Evolutionary conservation across 2,113 vertebrate species (phyloP).

Genomic region (Chaenogobius annularis): DNA sequence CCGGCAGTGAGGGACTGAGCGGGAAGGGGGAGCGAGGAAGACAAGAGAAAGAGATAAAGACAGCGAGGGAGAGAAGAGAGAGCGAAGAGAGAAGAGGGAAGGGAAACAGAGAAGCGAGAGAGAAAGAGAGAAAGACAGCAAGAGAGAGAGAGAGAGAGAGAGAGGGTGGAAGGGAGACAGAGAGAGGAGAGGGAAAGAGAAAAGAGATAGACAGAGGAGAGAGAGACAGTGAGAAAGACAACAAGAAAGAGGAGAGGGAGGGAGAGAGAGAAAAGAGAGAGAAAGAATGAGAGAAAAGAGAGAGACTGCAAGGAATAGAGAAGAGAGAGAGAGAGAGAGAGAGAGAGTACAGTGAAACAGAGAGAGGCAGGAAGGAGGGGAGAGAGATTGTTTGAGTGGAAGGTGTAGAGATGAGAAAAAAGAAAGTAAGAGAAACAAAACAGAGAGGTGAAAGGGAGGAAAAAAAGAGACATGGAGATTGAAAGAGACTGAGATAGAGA

Average conservation of each 20-base stretch:
- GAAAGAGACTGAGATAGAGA: no score
- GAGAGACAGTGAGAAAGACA: no score
- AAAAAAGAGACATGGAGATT: no score
- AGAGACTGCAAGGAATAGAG: constrained; percentile 16
- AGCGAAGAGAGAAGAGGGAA: no score
- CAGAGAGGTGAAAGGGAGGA: no score
- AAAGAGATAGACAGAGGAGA: no score
- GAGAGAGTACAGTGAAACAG: not conserved
- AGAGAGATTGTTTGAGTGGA: constrained; percentile 15
- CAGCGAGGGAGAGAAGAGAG: not conserved
- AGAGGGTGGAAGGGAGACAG: not conserved
- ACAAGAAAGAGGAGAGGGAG: no score
- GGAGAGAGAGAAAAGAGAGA: not conserved
- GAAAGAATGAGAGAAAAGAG: not conserved
- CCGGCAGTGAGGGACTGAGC: constrained; percentile 45
- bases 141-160: not conserved
- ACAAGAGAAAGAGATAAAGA: no score
- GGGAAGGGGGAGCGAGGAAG: constrained; percentile 30
- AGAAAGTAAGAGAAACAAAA: no score
- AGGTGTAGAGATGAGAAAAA: not conserved
- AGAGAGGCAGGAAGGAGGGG: constrained; percentile 20
- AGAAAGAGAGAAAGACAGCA: not conserved
- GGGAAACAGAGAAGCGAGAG: not conserved
- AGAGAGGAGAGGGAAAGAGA: not conserved
- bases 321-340: not conserved